Evolutionary conservation across 2,113 vertebrate genomes (phyloP), one percentile per base, ranked within the genome.

Genomic region (Baryphthengus martii): DNA sequence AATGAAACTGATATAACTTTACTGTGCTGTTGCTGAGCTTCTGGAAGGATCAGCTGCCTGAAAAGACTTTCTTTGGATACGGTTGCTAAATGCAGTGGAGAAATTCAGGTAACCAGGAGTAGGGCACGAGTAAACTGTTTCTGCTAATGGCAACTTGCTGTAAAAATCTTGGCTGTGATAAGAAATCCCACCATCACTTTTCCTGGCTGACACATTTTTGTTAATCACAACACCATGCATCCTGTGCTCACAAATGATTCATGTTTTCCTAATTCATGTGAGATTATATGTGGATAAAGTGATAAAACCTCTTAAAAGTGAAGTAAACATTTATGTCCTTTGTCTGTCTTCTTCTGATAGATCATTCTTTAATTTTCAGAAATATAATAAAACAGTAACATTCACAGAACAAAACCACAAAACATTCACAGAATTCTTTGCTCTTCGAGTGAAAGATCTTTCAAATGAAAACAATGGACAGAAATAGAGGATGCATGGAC

Each of bases 321-420:
- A 59, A 29, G 18, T 6, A 75, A 26, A 13, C 56, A 42, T 17
- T 72, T 50, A 19, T 44, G 7, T 59, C n/a, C 13, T 89, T 61
- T 2, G 0, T 39, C 25, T 13, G 3, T 58, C 3, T 82, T 52
- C 16, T 55, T 8, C n/a, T 81, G 28, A 18, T 1, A 5, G 49
- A 20, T 31, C 19, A 33, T 61, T 74, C 26, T 63, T 88, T 77
- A 50, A 18, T 62, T 88, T 91, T 72, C 33, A 80, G 67, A 67
- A 72, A 33, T 42, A 55, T 47, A 44, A 52, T 3, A 4, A 42
- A 53, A 5, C 31, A 52, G 47, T 15, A 52, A 26, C 14, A 52
- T 52, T 52, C 47, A 23, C 13, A 28, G 25, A 52, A 25, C 50
- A 52, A 15, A 52, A 52, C 13, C 50, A 52, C 50, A 52, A 52